Evolutionary conservation across 2,888 invertebrate genomes (phyloP), one percentile per base, ranked within the genome.

Genomic region (Malachius bipustulatus): DNA sequence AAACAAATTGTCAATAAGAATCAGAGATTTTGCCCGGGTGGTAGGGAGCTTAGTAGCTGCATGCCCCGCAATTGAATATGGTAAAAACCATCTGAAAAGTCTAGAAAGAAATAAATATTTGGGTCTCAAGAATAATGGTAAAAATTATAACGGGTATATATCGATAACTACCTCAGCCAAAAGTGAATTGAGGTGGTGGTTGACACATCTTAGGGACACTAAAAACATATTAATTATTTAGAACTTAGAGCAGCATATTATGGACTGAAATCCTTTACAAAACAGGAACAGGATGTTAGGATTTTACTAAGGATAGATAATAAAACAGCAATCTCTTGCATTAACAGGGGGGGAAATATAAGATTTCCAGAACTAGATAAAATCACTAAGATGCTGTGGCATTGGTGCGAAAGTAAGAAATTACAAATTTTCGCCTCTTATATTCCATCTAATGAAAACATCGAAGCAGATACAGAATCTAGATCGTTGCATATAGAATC

Each of bases 381-480:
- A 10, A 9, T 29, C 13, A 12, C 26, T 14, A 10, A 13, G 11
- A 29, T 9, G n/a, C 4, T 34, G 11, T 34, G 28, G 28, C 34
- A 30, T 4, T 34, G 28, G 34, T 30, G 28, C 14, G 28, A 34
- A n/a, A n/a, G n/a, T n/a, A 34, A 28, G 15, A 37, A 37, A 10
- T 26, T 52, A n/a, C 45, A 31, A 40, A 19, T 55, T 4, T 48
- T 48, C 29, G 52, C 52, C 1, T 55, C 55, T 2, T 57, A 55
- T 16, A 47, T 55, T 3, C 44, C 48, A 12, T 52, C 52, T 2
- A 31, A 41, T 24, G 47, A 54, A n/a, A 56, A 54, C 31, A 30
- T 15, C 28, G 39, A 41, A 4, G 48, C 48, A 16, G 44, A 47
- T 26, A 16, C 16, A 31, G 34, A 48, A 35, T 27, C 47, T 41